Evolutionary conservation across 2,888 invertebrate genomes (phyloP).

Genomic region (Rutpela maculata): DNA sequence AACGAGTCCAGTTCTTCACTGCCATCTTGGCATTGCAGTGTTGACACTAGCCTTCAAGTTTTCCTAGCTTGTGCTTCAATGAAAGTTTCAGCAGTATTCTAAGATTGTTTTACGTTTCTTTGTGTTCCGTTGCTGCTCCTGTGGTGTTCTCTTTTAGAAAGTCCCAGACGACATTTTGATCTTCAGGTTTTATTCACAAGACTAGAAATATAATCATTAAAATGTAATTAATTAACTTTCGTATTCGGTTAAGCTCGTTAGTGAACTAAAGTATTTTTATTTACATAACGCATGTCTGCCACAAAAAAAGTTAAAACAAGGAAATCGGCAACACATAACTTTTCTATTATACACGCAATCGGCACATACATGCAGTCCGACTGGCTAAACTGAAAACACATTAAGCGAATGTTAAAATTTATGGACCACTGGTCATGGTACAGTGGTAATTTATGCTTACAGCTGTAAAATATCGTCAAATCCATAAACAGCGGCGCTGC

Average conservation of each 20-base stretch:
- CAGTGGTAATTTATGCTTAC: slow-evolving; percentile 51
- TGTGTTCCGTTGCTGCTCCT: too few species aligned
- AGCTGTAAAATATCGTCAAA: slow-evolving; percentile 51
- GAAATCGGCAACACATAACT: slow-evolving; percentile 62
- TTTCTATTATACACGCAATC: slow-evolving; percentile 55
- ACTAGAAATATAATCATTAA: too few species aligned
- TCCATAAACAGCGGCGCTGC: slow-evolving; percentile 40
- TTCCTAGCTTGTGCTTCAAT: too few species aligned
- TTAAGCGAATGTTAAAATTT: slow-evolving; percentile 63
- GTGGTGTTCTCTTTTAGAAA: too few species aligned
- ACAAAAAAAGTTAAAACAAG: slow-evolving; percentile 43
- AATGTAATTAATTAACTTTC: too few species aligned
- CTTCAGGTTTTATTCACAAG: too few species aligned
- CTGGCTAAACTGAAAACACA: slow-evolving; percentile 64
- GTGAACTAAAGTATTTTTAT: not conserved
- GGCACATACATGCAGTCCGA: slow-evolving; percentile 51
- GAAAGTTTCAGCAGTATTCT: too few species aligned
- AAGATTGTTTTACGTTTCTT: too few species aligned
- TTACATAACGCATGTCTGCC: not conserved
- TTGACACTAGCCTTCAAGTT: too few species aligned
- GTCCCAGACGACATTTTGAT: too few species aligned
- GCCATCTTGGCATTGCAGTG: too few species aligned
- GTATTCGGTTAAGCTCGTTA: not conserved
- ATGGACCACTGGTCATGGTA: slow-evolving; percentile 50
- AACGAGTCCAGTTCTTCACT: too few species aligned